These are phyloP conservation scores for Palythoa caribaeorum DNA, from an alignment of 92 coral and sea anemone genomes.

Conservation along the genomic window DNA sequence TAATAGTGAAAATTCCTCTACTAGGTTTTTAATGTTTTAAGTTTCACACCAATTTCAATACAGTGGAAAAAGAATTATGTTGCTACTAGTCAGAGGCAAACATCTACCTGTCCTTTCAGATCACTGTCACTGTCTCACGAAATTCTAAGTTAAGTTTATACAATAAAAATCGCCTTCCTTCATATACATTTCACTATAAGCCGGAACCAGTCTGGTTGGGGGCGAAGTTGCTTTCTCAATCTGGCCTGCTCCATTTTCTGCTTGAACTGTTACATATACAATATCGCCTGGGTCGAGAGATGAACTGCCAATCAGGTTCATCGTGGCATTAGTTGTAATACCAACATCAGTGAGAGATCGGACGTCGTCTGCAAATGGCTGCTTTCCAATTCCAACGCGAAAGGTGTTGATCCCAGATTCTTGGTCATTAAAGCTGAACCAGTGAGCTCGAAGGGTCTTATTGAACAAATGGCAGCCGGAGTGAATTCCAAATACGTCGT, in stretches of 20 bases:
- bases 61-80: too few species aligned
- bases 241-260: conserved; percentile 85
- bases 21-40: too few species aligned
- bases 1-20: too few species aligned
- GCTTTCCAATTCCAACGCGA: conserved; percentile 73
- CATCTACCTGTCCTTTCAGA: neutral
- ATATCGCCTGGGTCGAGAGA: conserved; percentile 73
- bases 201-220: conserved; percentile 83
- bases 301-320: conserved; percentile 52
- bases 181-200: conserved; percentile 56
- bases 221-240: conserved; percentile 68
- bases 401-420: conserved; percentile 84
- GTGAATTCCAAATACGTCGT: conserved; percentile 81
- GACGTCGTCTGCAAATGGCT: conserved; percentile 61
- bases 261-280: conserved; percentile 79
- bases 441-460: conserved; percentile 82
- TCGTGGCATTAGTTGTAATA: conserved; percentile 58
- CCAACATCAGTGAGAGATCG: conserved; percentile 64
- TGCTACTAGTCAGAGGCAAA: neutral
- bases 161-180: conserved; percentile 82
- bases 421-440: conserved; percentile 81
- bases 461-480: conserved; percentile 86
- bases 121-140: neutral
- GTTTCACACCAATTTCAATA: too few species aligned
- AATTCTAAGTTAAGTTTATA: conserved; percentile 46